Evolutionary conservation across 2,797 vertebrate genomes (phyloP).

Genomic region (Petrocephalus schoutedeni): DNA sequence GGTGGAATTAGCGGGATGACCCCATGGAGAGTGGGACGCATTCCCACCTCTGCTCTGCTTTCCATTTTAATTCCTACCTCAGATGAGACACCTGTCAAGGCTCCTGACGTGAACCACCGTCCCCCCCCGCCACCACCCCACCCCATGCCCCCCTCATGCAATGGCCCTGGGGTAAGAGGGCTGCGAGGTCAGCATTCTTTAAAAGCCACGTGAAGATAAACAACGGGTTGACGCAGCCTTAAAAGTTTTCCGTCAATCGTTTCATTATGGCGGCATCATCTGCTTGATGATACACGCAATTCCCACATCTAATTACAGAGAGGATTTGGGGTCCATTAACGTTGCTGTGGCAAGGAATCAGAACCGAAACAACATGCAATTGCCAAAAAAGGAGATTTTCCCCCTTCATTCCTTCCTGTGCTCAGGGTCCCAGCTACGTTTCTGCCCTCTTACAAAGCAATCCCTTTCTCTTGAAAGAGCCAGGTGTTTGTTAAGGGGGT

Average conservation of each 20-base stretch:
- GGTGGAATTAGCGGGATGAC: constrained; percentile 81
- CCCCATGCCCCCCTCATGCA: neutral
- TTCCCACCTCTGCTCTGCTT: constrained; percentile 70
- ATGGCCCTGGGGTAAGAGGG: constrained; percentile 21
- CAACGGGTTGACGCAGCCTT: constrained; percentile 70
- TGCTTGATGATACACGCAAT: constrained; percentile 99
- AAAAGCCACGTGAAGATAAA: constrained; percentile 60
- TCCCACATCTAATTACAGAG: constrained; percentile 99
- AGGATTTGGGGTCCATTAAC: constrained; percentile 99
- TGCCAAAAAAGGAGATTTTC: constrained; percentile 64
- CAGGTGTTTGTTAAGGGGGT: constrained; percentile 76
- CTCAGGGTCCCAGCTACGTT: constrained; percentile 14
- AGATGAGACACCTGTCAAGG: constrained; percentile 66
- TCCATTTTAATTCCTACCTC: constrained; percentile 64
- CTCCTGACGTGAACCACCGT: constrained; percentile 54
- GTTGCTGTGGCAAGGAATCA: constrained; percentile 88
- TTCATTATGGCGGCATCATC: constrained; percentile 97
- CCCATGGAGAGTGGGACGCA: constrained; percentile 69
- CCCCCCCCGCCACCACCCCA: constrained; percentile 45
- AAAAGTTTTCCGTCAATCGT: constrained; percentile 79
- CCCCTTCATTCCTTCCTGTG: constrained; percentile 2
- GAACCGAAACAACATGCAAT: constrained; percentile 83
- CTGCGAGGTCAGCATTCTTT: constrained; percentile 58
- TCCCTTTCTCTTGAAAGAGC: constrained; percentile 76
- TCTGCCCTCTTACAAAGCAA: constrained; percentile 66